Percentiles rank a stretch among this genome's conserved stretches.
Evolutionary conservation across 2,113 vertebrate genomes (phyloP).

Genomic region (Pygoscelis adeliae): DNA sequence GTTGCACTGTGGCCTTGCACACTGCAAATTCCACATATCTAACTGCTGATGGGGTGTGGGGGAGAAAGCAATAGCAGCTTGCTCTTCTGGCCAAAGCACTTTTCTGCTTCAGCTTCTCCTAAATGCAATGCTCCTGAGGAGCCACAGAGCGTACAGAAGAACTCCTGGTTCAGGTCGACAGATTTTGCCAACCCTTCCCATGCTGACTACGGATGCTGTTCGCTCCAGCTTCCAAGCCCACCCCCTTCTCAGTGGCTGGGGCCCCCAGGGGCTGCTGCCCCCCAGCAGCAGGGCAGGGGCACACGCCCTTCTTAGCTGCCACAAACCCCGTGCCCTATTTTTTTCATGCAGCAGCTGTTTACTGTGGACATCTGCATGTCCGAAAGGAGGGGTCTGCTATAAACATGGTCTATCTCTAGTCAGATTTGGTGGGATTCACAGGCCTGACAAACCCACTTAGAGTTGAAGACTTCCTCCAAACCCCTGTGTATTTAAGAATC

Average conservation of each 20-base stretch:
- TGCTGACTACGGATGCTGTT: not conserved
- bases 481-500: not conserved
- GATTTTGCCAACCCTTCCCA: not conserved
- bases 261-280: too few relatives aligned
- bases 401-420: rapidly evolving
- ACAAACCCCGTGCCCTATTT: not conserved
- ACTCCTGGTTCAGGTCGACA: not conserved
- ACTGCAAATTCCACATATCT: not conserved
- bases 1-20: not conserved
- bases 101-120: not conserved
- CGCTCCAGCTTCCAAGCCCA: not conserved
- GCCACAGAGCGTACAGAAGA: not conserved
- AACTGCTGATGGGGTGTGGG: too few relatives aligned
- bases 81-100: not conserved
- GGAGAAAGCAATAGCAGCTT: not conserved
- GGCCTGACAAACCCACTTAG: not conserved
- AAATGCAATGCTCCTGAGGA: not conserved
- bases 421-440: not conserved
- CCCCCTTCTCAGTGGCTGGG: not conserved
- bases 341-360: not conserved
- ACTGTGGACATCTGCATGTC: too few relatives aligned
- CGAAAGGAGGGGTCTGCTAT: not conserved
- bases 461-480: not conserved
- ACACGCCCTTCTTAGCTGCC: not conserved
- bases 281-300: not conserved